phyloP scores from a whole-genome alignment of 35 echinoderm and acorn worm species.

The Strongylocentrotus purpuratus region DNA sequence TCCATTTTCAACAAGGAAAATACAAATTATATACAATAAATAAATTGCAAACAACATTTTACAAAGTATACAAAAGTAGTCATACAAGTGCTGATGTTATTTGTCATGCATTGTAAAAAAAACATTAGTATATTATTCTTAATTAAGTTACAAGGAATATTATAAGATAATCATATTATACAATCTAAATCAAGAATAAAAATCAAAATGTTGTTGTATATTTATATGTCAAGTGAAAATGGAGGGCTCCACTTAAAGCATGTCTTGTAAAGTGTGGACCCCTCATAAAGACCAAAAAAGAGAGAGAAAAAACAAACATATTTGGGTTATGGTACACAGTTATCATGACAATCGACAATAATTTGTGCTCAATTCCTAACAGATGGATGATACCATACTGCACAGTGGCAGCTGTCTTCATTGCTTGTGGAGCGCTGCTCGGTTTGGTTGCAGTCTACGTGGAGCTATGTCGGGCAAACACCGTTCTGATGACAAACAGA shows the following conservation, averaged over 20 bases:
- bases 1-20: no score
- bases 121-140: background rate
- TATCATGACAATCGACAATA: background rate
- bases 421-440: background rate
- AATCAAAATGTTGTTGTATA: no score
- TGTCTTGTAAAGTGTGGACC: background rate
- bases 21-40: no score
- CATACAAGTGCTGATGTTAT: no score
- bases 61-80: no score
- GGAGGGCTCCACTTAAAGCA: background rate
- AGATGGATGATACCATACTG: slow-evolving; percentile 34
- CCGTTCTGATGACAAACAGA: slow-evolving; percentile 8
- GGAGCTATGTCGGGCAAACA: slow-evolving; percentile 49
- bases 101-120: background rate
- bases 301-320: no score
- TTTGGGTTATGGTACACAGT: background rate
- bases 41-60: no score
- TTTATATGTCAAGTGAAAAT: no score
- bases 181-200: no score
- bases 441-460: slow-evolving; percentile 30
- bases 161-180: no score
- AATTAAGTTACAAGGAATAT: no score
- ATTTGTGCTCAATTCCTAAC: background rate
- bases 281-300: no score
- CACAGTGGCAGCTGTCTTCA: slow-evolving; percentile 18